Evolutionary conservation across 1,140 invertebrate species (phyloP), one percentile per base, ranked within the genome.

Genomic region (Andricus grossulariae): DNA sequence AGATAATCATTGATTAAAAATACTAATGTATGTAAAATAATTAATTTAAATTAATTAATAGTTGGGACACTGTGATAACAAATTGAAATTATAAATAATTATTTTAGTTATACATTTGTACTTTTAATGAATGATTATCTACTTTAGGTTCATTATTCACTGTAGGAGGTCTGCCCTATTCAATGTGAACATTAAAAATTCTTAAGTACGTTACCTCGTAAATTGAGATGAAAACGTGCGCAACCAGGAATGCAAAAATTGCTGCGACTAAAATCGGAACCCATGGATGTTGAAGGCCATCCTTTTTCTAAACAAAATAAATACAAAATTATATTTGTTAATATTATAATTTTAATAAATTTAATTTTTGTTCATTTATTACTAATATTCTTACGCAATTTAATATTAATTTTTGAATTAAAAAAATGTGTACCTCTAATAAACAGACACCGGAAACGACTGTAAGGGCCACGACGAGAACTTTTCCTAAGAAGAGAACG

Each of bases 201-300:
- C 2, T 12, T 12, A 6, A 55, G 5, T 32, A 57, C 12, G 85
- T 92, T 89, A 96, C 95, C 93, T 96, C 95, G 87, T 96, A 97
- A 54, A 96, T 93, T 13, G 95, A 94, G 49, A 97, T 93, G 86
- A 96, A 96, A 82, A 94, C 95, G 83, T 96, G 94, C 6, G 95
- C 93, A 73, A 96, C 93, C 49, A 96, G 89, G 83, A 94, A 96
- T n/a, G 95, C 93, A 78, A 96, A 95, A 15, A 95, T 80, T 72
- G 91, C 94, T 19, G 91, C 93, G 2, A 96, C 80, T 0, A 92
- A 76, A 3, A 96, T 91, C 16, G 95, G 95, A 72, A 96, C 92
- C 93, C 94, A 95, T 12, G 93, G 92, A 88, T 95, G 94, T 79
- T 94, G 92, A 1, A 97, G 83, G 18, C 94, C 94, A 45, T 92